A percentile compares a stretch with the other conserved stretches of the same genome.
Evolutionary conservation across 1,140 invertebrate species (phyloP).

Genomic region (Procambarus clarkii): DNA sequence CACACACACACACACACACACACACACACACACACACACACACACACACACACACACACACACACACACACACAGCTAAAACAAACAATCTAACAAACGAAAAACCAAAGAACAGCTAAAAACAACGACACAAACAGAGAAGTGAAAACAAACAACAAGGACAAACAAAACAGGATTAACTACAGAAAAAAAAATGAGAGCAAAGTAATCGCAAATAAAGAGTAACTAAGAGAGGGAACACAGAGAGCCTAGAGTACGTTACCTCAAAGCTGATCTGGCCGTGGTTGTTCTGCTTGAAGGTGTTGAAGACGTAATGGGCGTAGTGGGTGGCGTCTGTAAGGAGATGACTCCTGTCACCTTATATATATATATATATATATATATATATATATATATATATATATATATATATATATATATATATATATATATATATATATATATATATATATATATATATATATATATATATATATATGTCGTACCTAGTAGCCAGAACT

Average conservation of each 20-base stretch:
- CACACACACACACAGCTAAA: too few relatives aligned
- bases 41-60: background rate
- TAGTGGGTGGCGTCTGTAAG: slow-evolving; percentile 48
- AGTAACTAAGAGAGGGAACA: background rate
- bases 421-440: too few relatives aligned
- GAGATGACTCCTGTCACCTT: background rate
- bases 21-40: too few relatives aligned
- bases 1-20: too few relatives aligned
- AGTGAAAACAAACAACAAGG: background rate
- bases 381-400: too few relatives aligned
- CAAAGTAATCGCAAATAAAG: background rate
- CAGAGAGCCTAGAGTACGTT: background rate
- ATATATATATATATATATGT: too few relatives aligned
- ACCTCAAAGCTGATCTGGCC: slow-evolving; percentile 59
- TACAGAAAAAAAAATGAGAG: background rate
- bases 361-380: too few relatives aligned
- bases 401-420: too few relatives aligned
- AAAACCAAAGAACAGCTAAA: background rate
- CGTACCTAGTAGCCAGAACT: too few relatives aligned
- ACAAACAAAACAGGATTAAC: background rate
- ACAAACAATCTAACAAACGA: background rate
- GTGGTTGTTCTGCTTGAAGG: slow-evolving; percentile 52
- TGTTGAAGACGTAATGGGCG: slow-evolving; percentile 61
- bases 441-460: too few relatives aligned
- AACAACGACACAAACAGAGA: background rate